phyloP scores from a whole-genome alignment of 2,888 invertebrate species.

The Cryptocephalus moraei region DNA sequence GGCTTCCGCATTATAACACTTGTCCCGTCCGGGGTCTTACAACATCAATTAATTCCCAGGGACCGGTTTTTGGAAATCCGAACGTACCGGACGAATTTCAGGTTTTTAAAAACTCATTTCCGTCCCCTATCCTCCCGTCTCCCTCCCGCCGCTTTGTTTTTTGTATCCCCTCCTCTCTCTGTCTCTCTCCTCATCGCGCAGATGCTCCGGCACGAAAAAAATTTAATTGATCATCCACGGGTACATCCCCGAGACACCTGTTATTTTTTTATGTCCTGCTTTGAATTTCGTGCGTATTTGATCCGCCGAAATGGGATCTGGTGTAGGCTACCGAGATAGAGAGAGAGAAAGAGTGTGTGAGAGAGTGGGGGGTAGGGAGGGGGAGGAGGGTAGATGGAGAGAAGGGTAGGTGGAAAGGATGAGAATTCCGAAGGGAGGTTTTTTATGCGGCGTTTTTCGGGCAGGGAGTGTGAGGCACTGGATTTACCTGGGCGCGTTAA shows the following conservation, averaged over 20 bases:
- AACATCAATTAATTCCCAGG: too few relatives aligned
- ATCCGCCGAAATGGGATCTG: too few relatives aligned
- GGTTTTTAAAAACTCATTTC: constrained; percentile 25
- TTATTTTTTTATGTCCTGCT: constrained; percentile 2
- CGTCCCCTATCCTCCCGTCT: constrained; percentile 7
- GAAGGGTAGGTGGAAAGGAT: neutral
- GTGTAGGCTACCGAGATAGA: too few relatives aligned
- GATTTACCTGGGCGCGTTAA: too few relatives aligned
- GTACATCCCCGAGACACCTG: constrained; percentile 13
- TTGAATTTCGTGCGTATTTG: neutral
- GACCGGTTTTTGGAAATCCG: neutral
- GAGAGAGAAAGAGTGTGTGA: too few relatives aligned
- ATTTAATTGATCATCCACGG: constrained; percentile 14
- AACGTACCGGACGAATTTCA: constrained; percentile 21
- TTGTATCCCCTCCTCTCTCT: neutral
- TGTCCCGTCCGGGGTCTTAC: too few relatives aligned
- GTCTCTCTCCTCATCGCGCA: constrained; percentile 10
- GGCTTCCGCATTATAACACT: too few relatives aligned
- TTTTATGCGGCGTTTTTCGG: neutral
- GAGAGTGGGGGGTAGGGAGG: too few relatives aligned
- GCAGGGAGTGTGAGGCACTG: too few relatives aligned
- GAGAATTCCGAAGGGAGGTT: neutral
- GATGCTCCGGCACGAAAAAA: constrained; percentile 2
- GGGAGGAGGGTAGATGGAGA: too few relatives aligned
- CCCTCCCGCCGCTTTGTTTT: neutral